These are phyloP conservation scores for Digitonthophagus gazella DNA, from an alignment of 2,888 invertebrate genomes.

Conservation along the genomic window DNA sequence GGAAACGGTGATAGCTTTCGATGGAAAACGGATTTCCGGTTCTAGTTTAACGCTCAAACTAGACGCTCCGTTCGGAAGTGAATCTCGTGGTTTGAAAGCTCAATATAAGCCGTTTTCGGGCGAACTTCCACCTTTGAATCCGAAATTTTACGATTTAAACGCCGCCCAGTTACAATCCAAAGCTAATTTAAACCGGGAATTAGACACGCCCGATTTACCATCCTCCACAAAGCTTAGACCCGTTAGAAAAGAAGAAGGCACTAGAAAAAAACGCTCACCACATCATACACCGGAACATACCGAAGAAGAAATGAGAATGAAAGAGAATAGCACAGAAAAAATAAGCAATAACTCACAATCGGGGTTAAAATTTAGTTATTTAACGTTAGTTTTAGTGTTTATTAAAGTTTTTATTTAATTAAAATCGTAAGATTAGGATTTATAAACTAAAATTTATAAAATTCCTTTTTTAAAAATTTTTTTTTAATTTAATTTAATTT, in stretches of 20 bases:
- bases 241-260: conserved; percentile 42
- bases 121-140: conserved; percentile 64
- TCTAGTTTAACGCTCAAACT: conserved; percentile 56
- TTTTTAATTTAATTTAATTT: too few species aligned
- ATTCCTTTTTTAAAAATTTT: too few species aligned
- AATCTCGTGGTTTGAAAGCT: conserved; percentile 52
- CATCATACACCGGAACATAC: conserved; percentile 43
- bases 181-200: conserved; percentile 42
- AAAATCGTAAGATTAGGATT: too few species aligned
- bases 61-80: conserved; percentile 37
- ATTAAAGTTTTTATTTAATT: neutral
- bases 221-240: conserved; percentile 51
- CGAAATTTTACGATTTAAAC: conserved; percentile 47
- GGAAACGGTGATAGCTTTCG: conserved; percentile 68
- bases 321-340: conserved; percentile 2
- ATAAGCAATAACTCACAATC: neutral
- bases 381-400: neutral
- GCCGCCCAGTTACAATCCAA: conserved; percentile 44
- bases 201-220: conserved; percentile 42
- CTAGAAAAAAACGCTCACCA: conserved; percentile 39
- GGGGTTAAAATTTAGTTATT: neutral
- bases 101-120: conserved; percentile 75
- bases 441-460: too few species aligned
- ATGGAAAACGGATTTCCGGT: conserved; percentile 72
- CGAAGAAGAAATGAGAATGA: conserved; percentile 27